Evolutionary conservation across 2,797 vertebrate species (phyloP).

Genomic region (Syngnathus rostellatus): DNA sequence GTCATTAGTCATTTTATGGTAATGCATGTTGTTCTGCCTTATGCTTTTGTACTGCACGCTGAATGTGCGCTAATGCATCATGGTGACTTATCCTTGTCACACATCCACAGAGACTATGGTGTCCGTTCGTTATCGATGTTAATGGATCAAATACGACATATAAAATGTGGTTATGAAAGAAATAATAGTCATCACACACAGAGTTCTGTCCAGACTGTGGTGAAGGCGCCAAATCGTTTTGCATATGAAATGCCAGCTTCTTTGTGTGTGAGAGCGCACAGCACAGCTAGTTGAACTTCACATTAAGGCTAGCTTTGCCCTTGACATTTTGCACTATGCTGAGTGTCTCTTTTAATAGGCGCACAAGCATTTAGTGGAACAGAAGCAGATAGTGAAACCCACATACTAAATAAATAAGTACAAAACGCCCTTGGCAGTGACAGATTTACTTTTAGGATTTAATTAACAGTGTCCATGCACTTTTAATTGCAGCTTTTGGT

Average conservation of each 20-base stretch:
- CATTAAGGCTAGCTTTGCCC: constrained; percentile 34
- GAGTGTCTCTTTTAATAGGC: constrained; percentile 19
- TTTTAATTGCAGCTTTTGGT: not conserved
- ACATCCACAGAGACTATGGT: not conserved
- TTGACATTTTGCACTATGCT: constrained; percentile 45
- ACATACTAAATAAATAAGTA: constrained; percentile 13
- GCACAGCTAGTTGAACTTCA: constrained; percentile 20
- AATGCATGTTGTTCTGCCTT: constrained; percentile 26
- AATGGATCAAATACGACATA: constrained; percentile 4
- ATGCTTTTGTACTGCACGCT: not conserved
- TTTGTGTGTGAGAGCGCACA: constrained; percentile 7
- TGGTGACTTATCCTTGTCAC: constrained; percentile 20
- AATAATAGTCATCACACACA: not conserved
- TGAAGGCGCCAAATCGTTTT: constrained; percentile 11
- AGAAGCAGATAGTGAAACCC: constrained; percentile 15
- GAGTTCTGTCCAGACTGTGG: constrained; percentile 5
- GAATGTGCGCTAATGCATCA: constrained; percentile 20
- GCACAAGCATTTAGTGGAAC: constrained; percentile 28
- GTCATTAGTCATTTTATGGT: constrained; percentile 37
- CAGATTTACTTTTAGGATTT: constrained; percentile 1
- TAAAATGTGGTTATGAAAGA: not conserved
- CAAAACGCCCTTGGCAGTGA: not conserved
- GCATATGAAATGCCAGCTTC: constrained; percentile 33
- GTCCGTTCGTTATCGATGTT: not conserved
- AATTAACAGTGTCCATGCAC: constrained; percentile 1